These are phyloP conservation scores for Drosophila punjabiensis DNA, from an alignment of 1,140 invertebrate genomes.

Conservation along the genomic window DNA sequence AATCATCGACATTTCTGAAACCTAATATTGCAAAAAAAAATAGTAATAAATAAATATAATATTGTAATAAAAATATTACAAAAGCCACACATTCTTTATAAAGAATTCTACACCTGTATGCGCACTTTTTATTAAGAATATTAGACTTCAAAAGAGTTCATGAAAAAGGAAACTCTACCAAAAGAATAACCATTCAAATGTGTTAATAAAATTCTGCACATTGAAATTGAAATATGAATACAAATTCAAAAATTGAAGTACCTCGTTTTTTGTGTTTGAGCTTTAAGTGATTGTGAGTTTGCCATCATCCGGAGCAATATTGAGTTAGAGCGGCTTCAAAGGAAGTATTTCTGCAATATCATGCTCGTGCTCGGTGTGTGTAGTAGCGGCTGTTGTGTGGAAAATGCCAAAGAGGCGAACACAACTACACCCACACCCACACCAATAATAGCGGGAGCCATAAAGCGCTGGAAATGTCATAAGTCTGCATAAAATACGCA, in stretches of 20 bases:
- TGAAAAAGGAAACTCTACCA: background rate
- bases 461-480: constrained; percentile 51
- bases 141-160: background rate
- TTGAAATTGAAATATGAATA: background rate
- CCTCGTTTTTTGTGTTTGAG: background rate
- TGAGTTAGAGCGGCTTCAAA: constrained; percentile 23
- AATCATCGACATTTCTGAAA: background rate
- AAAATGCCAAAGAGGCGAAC: constrained; percentile 14
- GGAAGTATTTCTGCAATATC: constrained; percentile 27
- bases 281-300: constrained; percentile 3
- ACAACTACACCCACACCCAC: constrained; percentile 10
- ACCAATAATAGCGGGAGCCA: constrained; percentile 20
- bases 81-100: background rate
- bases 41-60: background rate
- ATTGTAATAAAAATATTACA: background rate
- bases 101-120: background rate
- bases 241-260: constrained; percentile 6
- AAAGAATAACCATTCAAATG: background rate
- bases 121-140: background rate
- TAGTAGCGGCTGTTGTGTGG: constrained; percentile 17
- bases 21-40: background rate
- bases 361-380: background rate
- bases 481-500: constrained; percentile 63
- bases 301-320: constrained; percentile 12
- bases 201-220: background rate